Evolutionary conservation across 1,140 invertebrate genomes (phyloP).

Genomic region (Parasteatoda tepidariorum): DNA sequence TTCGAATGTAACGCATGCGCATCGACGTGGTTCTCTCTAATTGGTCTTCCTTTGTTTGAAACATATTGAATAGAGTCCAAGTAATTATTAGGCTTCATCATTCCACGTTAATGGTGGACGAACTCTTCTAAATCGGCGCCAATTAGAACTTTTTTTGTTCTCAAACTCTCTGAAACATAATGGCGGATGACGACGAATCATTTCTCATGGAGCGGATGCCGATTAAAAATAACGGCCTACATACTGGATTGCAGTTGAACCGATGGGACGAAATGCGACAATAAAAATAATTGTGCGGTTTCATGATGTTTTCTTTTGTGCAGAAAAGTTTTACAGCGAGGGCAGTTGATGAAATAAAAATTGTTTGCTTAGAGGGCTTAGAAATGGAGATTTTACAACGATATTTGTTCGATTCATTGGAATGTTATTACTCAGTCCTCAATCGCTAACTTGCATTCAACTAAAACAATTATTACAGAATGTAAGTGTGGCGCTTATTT

Average conservation of each 20-base stretch:
- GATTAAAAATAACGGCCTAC: slow-evolving; percentile 51
- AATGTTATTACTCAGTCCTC: too few species aligned
- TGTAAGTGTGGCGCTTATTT: too few species aligned
- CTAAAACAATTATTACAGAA: too few species aligned
- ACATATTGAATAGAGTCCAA: slow-evolving; percentile 30
- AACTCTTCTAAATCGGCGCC: slow-evolving; percentile 58
- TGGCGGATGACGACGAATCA: slow-evolving; percentile 34
- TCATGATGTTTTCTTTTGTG: background rate
- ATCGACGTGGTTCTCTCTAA: slow-evolving; percentile 39
- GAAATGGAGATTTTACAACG: background rate
- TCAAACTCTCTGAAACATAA: background rate
- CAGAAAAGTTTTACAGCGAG: too few species aligned
- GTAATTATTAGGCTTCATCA: slow-evolving; percentile 58
- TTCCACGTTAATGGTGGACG: slow-evolving; percentile 51
- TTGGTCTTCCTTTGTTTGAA: slow-evolving; percentile 49
- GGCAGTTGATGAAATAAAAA: too few species aligned
- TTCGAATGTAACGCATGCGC: slow-evolving; percentile 44
- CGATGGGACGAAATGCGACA: slow-evolving; percentile 20
- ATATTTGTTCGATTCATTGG: background rate
- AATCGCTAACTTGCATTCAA: too few species aligned
- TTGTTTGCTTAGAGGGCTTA: too few species aligned
- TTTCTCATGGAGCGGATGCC: slow-evolving; percentile 44
- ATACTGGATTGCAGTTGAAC: slow-evolving; percentile 1
- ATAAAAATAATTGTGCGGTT: slow-evolving; percentile 27
- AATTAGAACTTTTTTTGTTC: slow-evolving; percentile 49